Evolutionary conservation across 2,797 vertebrate genomes (phyloP), one percentile per base, ranked within the genome.

Genomic region (Acestrorhynchus altus): DNA sequence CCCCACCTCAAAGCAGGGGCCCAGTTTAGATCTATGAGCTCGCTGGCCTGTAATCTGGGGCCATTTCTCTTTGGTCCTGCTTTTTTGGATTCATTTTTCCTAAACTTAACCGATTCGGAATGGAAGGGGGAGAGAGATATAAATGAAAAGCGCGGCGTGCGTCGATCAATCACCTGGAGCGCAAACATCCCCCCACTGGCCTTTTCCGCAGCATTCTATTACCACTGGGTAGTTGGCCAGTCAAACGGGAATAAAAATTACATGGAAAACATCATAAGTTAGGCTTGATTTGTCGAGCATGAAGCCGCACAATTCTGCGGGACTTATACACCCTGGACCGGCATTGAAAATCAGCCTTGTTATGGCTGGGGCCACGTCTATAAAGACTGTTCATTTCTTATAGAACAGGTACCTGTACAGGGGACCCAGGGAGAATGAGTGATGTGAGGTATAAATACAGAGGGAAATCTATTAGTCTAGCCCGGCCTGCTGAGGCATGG

Each of bases 231-330:
- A 88, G 88, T 91, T 88, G 90, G 86, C 88, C 94, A 96, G 96
- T 97, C 96, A 96, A 95, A 96, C 91, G 92, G 94, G 95, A 95
- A 97, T 97, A 98, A 96, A 97, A 97, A 97, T 96, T 94, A 94
- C 95, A 93, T 93, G 88, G 92, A 94, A 94, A 96, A 96, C 95
- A 96, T 96, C 95, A 97, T 97, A 97, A 89, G 95, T 97, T 98
- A 98, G 93, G 93, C 93, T 95, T 96, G 95, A 96, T 98, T 96
- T 97, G 96, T 97, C 91, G 95, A 95, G 95, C 92, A 90, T 93
- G 94, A 95, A 93, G 92, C 90, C 92, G 96, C 95, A 98, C 95
- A 96, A 95, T 95, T 95, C 93, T 88, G 88, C 87, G 92, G 96
- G 96, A 96, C 95, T 95, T 95, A 95, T 95, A 95, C 92, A 91